Evolutionary conservation across 2,888 invertebrate species (phyloP).

Genomic region (Drosophila glabriapex): DNA sequence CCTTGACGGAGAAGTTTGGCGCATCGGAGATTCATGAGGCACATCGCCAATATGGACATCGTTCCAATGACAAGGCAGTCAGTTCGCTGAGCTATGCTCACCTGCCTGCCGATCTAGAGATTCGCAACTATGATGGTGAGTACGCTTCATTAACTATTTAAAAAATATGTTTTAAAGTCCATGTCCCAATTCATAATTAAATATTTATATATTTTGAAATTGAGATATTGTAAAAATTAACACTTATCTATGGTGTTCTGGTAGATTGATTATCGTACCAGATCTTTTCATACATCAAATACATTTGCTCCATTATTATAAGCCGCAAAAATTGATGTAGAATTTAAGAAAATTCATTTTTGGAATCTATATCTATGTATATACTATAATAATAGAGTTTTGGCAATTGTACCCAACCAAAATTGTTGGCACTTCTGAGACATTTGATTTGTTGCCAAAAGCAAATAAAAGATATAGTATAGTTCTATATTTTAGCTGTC

Average conservation of each 20-base stretch:
- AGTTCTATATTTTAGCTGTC: constrained; percentile 53
- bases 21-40: constrained; percentile 86
- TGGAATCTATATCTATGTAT: not conserved
- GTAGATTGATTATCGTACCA: not conserved
- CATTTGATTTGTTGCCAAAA: constrained; percentile 58
- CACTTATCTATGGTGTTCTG: not conserved
- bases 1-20: constrained; percentile 89
- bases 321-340: not conserved
- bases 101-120: constrained; percentile 89
- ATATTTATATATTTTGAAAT: not conserved
- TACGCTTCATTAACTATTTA: constrained; percentile 43
- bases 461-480: constrained; percentile 23
- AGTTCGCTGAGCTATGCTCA: constrained; percentile 82
- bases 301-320: not conserved
- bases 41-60: constrained; percentile 84
- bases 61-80: constrained; percentile 83
- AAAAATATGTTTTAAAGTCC: not conserved
- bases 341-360: not conserved
- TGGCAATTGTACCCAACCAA: constrained; percentile 30
- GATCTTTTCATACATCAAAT: not conserved
- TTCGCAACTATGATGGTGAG: constrained; percentile 95
- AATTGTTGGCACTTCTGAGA: constrained; percentile 22
- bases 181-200: not conserved
- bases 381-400: constrained; percentile 16
- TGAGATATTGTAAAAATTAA: not conserved